phyloP scores from a whole-genome alignment of 2,113 vertebrate species.

The Gymnorhina tibicen region DNA sequence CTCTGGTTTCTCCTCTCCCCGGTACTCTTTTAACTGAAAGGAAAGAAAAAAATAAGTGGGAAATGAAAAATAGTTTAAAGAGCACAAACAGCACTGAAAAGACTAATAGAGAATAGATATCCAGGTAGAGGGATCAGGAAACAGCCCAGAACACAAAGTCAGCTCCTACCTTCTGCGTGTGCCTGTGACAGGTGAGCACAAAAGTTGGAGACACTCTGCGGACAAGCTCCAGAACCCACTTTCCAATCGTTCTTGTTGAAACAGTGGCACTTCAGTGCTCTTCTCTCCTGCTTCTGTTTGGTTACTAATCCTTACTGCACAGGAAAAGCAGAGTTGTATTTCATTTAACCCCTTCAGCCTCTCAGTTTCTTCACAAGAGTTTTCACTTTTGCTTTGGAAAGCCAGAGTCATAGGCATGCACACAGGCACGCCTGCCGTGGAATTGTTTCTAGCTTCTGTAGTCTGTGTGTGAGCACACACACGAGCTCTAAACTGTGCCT shows the following conservation, averaged over 20 bases:
- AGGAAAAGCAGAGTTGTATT: constrained; percentile 68
- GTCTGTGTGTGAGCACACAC: not conserved
- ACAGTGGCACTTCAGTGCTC: not conserved
- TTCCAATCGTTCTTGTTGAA: not conserved
- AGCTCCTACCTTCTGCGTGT: constrained; percentile 9
- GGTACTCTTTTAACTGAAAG: not conserved
- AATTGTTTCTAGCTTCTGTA: not conserved
- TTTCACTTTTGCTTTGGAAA: constrained; percentile 7
- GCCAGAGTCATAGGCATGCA: not conserved
- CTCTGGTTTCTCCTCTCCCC: not conserved
- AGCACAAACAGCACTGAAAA: not conserved
- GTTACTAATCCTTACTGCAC: constrained; percentile 55
- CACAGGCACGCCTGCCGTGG: not conserved
- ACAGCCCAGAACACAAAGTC: not conserved
- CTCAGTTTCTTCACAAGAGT: not conserved
- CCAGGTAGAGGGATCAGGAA: not conserved
- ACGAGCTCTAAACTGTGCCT: not conserved
- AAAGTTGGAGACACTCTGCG: not conserved
- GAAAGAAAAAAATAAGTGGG: not conserved
- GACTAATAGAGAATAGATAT: not conserved
- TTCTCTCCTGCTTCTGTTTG: constrained; percentile 52
- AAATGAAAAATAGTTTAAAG: not conserved
- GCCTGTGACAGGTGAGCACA: not conserved
- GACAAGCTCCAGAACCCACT: not conserved
- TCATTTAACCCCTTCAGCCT: constrained; percentile 65